Conservation (phyloP, 2,888 invertebrate genomes). For the Trichogramma dendrolimi region DNA sequence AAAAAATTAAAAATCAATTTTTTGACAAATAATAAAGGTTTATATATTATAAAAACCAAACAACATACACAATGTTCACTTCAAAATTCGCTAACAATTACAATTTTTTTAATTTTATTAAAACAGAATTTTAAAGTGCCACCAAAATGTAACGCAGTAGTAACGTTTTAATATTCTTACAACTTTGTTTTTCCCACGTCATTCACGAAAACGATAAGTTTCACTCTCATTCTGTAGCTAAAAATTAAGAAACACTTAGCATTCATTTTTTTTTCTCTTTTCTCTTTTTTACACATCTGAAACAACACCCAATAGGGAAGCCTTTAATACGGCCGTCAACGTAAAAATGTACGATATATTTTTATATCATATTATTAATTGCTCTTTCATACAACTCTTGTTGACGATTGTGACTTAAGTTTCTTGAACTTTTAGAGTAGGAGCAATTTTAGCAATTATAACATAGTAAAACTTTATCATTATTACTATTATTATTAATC, state of each 20-base stretch:
- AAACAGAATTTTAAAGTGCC: conserved; percentile 9
- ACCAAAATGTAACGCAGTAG: conserved; percentile 4
- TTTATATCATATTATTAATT: too few species aligned
- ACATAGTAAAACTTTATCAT: conserved; percentile 6
- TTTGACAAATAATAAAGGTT: conserved; percentile 11
- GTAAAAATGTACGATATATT: too few species aligned
- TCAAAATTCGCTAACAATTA: conserved; percentile 21
- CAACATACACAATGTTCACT: conserved; percentile 34
- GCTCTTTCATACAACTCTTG: too few species aligned
- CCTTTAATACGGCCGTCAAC: not conserved
- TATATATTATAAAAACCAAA: conserved; percentile 23
- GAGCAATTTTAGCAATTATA: not conserved
- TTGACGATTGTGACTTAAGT: too few species aligned
- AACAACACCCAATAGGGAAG: conserved; percentile 17
- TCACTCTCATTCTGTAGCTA: conserved; percentile 12
- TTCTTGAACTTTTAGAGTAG: not conserved
- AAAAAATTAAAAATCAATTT: conserved; percentile 25
- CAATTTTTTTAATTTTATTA: not conserved
- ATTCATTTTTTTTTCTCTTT: conserved; percentile 16
- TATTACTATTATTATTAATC: conserved; percentile 16
- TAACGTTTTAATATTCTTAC: not conserved
- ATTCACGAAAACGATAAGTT: conserved; percentile 6
- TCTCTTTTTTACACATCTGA: conserved; percentile 20
- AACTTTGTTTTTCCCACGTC: not conserved
- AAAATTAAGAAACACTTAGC: conserved; percentile 18